A percentile compares a stretch with the other conserved stretches of the same genome.
phyloP scores from a whole-genome alignment of 2,888 invertebrate species.

The Apotomis turbidana region DNA sequence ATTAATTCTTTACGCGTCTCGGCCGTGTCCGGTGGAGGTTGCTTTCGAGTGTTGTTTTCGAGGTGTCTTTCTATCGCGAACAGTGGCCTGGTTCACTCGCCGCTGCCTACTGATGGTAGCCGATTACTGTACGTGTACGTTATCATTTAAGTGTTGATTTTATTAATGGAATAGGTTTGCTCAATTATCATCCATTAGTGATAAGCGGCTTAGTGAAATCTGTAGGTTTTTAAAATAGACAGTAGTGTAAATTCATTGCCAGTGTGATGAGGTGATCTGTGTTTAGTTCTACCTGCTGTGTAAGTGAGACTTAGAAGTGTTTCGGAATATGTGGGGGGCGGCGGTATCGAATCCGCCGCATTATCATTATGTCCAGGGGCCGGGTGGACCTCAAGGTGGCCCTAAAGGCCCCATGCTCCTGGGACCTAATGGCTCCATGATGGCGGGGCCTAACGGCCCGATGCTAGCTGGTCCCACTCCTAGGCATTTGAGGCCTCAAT shows the following conservation, averaged over 20 bases:
- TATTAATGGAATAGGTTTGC: conserved; percentile 64
- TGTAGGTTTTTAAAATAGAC: conserved; percentile 61
- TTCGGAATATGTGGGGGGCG: conserved; percentile 76
- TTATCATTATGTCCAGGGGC: conserved; percentile 74
- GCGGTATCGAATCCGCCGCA: conserved; percentile 78
- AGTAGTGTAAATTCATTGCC: conserved; percentile 66
- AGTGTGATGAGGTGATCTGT: conserved; percentile 72
- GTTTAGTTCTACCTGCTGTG: conserved; percentile 57
- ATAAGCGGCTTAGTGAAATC: conserved; percentile 66
- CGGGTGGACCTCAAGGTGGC: conserved; percentile 65
- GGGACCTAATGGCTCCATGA: conserved; percentile 53
- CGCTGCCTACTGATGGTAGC: conserved; percentile 55
- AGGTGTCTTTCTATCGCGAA: conserved; percentile 76
- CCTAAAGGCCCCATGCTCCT: conserved; percentile 71
- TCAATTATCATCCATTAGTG: conserved; percentile 68
- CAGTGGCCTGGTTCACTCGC: conserved; percentile 74
- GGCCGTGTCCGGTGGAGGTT: conserved; percentile 77
- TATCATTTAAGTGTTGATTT: conserved; percentile 64
- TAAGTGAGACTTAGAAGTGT: conserved; percentile 59
- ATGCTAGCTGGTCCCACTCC: conserved; percentile 59
- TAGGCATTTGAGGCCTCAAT: conserved; percentile 75
- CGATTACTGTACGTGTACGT: conserved; percentile 62
- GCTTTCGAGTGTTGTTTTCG: conserved; percentile 77
- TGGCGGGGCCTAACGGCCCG: conserved; percentile 56
- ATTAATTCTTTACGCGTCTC: conserved; percentile 80